phyloP scores from a whole-genome alignment of 2,888 invertebrate genomes.

The Epinotia ramella region DNA sequence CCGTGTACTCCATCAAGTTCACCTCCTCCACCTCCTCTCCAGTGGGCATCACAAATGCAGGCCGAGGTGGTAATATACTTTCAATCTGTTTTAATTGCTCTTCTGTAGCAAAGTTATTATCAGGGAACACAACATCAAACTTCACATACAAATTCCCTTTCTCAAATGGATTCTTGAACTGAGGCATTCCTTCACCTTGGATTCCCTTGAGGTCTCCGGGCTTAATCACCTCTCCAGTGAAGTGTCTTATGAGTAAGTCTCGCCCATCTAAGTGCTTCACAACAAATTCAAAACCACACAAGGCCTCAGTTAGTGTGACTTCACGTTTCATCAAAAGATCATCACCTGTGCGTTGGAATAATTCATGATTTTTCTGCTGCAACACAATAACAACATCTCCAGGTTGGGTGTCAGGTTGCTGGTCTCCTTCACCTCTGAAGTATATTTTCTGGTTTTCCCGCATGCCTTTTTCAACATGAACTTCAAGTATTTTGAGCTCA shows the following conservation, averaged over 20 bases:
- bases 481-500: constrained; percentile 93
- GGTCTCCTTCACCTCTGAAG: constrained; percentile 96
- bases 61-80: constrained; percentile 89
- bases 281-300: constrained; percentile 94
- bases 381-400: constrained; percentile 96
- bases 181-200: constrained; percentile 96
- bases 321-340: constrained; percentile 90
- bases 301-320: constrained; percentile 93
- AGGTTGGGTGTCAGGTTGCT: constrained; percentile 93
- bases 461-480: constrained; percentile 96
- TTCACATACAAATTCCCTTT: constrained; percentile 94
- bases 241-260: constrained; percentile 90
- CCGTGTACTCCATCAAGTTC: constrained; percentile 90
- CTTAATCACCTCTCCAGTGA: constrained; percentile 93
- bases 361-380: constrained; percentile 91
- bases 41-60: constrained; percentile 88
- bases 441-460: constrained; percentile 93
- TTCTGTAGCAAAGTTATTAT: constrained; percentile 90
- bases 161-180: constrained; percentile 92
- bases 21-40: constrained; percentile 95
- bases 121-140: constrained; percentile 94
- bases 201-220: constrained; percentile 93
- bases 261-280: constrained; percentile 96
- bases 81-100: constrained; percentile 89
- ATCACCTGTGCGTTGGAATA: constrained; percentile 91